Evolutionary conservation across 1,140 invertebrate genomes (phyloP).

Genomic region (Zaprionus nigranus): DNA sequence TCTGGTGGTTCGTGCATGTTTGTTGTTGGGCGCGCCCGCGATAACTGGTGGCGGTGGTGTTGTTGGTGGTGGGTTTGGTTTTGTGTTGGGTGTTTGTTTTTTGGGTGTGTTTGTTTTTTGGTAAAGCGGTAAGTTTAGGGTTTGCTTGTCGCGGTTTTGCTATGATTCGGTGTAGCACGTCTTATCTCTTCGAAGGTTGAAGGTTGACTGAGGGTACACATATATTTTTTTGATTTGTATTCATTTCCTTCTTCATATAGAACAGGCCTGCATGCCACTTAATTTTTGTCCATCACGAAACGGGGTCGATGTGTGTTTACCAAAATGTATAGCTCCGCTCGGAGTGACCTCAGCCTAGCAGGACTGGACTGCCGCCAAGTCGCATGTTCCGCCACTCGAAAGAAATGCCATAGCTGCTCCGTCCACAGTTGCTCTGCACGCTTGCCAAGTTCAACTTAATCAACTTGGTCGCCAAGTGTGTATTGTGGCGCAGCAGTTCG

Average conservation of each 20-base stretch:
- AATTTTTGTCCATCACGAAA: not conserved
- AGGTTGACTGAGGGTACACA: not conserved
- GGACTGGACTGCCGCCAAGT: not conserved
- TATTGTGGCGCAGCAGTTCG: slow-evolving; percentile 1
- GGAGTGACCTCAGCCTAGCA: not conserved
- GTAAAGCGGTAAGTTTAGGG: too few species aligned
- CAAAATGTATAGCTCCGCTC: not conserved
- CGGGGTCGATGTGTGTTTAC: slow-evolving; percentile 12
- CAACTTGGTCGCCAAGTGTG: not conserved
- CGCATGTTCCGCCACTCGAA: not conserved
- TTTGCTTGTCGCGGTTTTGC: too few species aligned
- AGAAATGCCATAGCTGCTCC: not conserved
- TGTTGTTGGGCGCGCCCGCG: too few species aligned
- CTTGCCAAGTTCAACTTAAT: not conserved
- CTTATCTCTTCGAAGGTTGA: too few species aligned
- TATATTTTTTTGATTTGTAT: slow-evolving; percentile 1
- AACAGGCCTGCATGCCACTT: not conserved
- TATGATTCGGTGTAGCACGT: too few species aligned
- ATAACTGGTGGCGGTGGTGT: too few species aligned
- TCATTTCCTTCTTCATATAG: not conserved
- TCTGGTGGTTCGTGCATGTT: too few species aligned
- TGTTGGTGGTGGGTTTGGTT: too few species aligned
- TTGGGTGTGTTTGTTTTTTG: too few species aligned
- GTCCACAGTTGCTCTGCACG: not conserved
- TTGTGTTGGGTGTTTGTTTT: too few species aligned